These are phyloP conservation scores for Mormyrus proboscirostris DNA, from an alignment of 2,797 vertebrate species.

Conservation along the genomic window DNA sequence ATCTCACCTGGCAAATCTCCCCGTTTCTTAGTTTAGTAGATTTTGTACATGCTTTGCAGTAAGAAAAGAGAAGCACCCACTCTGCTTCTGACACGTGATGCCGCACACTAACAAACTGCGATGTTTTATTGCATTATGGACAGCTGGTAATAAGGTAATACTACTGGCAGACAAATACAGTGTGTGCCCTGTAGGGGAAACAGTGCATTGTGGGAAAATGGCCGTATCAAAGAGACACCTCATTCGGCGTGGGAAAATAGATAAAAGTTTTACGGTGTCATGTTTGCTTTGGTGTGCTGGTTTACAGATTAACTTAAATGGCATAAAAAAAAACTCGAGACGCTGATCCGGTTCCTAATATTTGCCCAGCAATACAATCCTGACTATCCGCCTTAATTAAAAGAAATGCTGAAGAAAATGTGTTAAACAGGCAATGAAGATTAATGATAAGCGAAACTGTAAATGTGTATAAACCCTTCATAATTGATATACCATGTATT, in stretches of 20 bases:
- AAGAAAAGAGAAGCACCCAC: background rate
- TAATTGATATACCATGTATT: background rate
- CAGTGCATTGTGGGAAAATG: background rate
- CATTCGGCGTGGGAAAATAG: background rate
- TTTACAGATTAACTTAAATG: slow-evolving; percentile 17
- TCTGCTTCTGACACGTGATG: background rate
- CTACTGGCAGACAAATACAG: background rate
- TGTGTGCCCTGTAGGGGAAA: no score
- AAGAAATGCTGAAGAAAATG: background rate
- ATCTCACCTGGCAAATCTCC: background rate
- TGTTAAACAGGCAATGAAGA: background rate
- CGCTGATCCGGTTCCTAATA: background rate
- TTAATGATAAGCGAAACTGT: background rate
- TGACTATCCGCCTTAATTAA: background rate
- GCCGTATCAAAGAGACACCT: background rate
- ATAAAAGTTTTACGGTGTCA: background rate
- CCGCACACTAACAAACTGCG: background rate
- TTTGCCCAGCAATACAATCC: background rate
- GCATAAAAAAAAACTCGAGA: background rate
- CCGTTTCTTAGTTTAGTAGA: background rate
- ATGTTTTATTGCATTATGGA: background rate
- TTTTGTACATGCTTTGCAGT: background rate
- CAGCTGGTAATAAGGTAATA: background rate
- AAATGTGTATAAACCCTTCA: slow-evolving; percentile 2
- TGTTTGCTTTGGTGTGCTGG: slow-evolving; percentile 18